Evolutionary conservation across 2,113 vertebrate genomes (phyloP).

Genomic region (Propithecus coquereli): DNA sequence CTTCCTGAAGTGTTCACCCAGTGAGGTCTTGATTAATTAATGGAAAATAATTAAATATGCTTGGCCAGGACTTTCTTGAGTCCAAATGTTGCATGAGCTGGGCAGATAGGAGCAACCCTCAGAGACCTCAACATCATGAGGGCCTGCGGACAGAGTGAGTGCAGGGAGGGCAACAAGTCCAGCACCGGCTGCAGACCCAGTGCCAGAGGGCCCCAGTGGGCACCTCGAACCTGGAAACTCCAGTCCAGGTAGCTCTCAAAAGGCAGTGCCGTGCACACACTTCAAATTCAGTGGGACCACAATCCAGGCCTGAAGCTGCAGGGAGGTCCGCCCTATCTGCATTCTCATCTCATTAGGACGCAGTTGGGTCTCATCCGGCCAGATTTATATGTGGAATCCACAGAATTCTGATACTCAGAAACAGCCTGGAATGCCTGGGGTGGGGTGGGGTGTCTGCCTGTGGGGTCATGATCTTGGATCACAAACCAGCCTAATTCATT

Average conservation of each 20-base stretch:
- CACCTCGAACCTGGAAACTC: neutral
- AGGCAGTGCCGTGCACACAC: neutral
- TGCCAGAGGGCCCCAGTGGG: neutral
- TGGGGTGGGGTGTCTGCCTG: neutral
- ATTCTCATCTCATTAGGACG: neutral
- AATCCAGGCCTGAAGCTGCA: neutral
- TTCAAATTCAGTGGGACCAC: neutral
- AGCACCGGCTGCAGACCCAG: neutral
- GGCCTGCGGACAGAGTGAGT: neutral
- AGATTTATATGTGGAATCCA: neutral
- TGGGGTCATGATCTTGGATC: neutral
- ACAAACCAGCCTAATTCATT: neutral
- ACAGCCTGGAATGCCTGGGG: neutral
- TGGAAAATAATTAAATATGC: neutral
- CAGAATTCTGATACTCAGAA: neutral
- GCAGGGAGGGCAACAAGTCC: neutral
- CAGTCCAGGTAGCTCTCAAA: neutral
- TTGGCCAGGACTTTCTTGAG: neutral
- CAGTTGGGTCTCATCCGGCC: neutral
- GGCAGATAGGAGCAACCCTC: neutral
- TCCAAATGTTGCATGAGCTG: neutral
- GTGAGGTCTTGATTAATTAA: neutral
- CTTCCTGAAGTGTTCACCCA: neutral
- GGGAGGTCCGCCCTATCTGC: neutral
- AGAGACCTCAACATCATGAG: neutral